Evolutionary conservation across 2,888 invertebrate genomes (phyloP).

Genomic region (Fissipunctia ypsillon): DNA sequence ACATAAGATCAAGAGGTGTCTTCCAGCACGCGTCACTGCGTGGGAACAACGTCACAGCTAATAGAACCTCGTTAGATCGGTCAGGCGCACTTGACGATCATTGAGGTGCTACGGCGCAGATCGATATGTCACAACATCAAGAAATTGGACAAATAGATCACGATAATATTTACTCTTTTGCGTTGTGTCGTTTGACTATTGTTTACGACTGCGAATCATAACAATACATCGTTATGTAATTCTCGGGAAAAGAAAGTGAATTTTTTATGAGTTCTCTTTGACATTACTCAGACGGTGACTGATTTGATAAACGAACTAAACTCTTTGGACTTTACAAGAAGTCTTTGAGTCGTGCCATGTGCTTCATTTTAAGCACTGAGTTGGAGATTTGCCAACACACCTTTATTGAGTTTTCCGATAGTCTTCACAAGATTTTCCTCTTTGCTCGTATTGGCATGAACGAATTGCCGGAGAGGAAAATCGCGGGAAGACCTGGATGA

Average conservation of each 20-base stretch:
- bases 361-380: background rate
- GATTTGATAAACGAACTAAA: background rate
- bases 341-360: background rate
- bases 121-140: slow-evolving; percentile 2
- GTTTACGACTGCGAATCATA: slow-evolving; percentile 27
- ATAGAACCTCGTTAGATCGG: slow-evolving; percentile 22
- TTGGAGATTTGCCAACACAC: background rate
- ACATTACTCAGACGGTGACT: background rate
- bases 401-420: background rate
- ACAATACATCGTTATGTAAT: slow-evolving; percentile 28
- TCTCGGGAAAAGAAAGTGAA: background rate
- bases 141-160: slow-evolving; percentile 44
- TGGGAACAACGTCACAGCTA: slow-evolving; percentile 40
- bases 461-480: background rate
- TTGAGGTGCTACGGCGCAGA: slow-evolving; percentile 34
- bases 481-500: background rate
- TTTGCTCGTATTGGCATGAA: background rate
- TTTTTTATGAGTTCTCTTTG: background rate
- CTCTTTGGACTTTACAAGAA: background rate
- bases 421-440: background rate
- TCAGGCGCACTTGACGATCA: slow-evolving; percentile 14
- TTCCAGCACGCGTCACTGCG: slow-evolving; percentile 20
- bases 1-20: slow-evolving; percentile 31
- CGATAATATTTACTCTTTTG: slow-evolving; percentile 50
- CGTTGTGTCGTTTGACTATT: slow-evolving; percentile 33